These are phyloP conservation scores for Caenorhabditis remanei DNA, from an alignment of 1,140 invertebrate genomes.

Conservation along the genomic window DNA sequence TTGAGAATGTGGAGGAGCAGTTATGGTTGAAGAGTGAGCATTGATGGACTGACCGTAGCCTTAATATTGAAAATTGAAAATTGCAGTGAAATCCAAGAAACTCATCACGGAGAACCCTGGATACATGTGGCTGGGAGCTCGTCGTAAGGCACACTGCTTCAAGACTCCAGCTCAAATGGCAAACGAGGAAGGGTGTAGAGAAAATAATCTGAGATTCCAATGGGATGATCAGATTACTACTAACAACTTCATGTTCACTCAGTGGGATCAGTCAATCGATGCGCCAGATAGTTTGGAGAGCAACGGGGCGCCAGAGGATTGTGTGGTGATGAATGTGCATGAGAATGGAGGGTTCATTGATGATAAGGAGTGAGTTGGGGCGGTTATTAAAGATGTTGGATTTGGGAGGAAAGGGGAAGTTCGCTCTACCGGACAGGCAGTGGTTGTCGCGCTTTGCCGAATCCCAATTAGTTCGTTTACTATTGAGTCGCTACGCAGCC, in stretches of 20 bases:
- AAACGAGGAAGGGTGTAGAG: not conserved
- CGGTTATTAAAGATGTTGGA: not conserved
- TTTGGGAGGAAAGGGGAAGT: too few relatives aligned
- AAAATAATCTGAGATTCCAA: not conserved
- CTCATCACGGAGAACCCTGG: not conserved
- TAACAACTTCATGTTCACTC: constrained; percentile 1
- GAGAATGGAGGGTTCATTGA: not conserved
- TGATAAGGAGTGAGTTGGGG: constrained; percentile 11
- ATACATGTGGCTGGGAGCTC: constrained; percentile 33
- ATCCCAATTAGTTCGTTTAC: too few relatives aligned
- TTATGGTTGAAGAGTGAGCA: constrained; percentile 27
- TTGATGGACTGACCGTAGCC: too few relatives aligned
- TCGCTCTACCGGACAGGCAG: too few relatives aligned
- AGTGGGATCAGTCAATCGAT: not conserved
- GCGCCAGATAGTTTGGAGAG: constrained; percentile 3
- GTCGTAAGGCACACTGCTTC: not conserved
- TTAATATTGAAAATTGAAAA: too few relatives aligned
- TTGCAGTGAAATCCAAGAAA: constrained; percentile 18
- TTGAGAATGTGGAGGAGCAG: not conserved
- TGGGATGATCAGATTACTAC: constrained; percentile 6
- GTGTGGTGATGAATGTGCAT: constrained; percentile 26
- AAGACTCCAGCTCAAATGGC: not conserved
- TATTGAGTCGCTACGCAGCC: too few relatives aligned
- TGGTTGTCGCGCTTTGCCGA: too few relatives aligned
- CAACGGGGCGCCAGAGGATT: constrained; percentile 36